These are phyloP conservation scores for Macrosteles quadrilineatus DNA, from an alignment of 1,140 invertebrate species.

Conservation along the genomic window DNA sequence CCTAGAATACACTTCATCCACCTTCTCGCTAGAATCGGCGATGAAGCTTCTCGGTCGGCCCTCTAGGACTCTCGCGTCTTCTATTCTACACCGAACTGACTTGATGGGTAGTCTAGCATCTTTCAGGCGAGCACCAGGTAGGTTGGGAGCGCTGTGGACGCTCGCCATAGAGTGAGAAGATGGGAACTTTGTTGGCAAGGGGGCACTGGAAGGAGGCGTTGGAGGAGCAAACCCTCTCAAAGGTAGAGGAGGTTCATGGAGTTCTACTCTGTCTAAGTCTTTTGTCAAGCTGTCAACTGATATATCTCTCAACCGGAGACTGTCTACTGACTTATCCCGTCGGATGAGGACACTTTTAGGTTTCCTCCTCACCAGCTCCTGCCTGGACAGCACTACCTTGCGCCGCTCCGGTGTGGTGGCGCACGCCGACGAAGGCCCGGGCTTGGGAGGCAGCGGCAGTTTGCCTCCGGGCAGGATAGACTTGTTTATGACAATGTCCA, in stretches of 20 bases:
- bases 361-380: conserved; percentile 26
- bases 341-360: neutral
- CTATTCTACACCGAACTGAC: conserved; percentile 52
- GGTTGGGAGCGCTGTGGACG: conserved; percentile 73
- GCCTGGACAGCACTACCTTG: conserved; percentile 4
- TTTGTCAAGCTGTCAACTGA: conserved; percentile 60
- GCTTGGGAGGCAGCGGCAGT: neutral
- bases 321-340: conserved; percentile 51
- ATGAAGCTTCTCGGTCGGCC: conserved; percentile 51
- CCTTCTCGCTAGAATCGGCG: neutral
- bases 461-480: conserved; percentile 30
- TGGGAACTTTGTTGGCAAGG: conserved; percentile 77
- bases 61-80: conserved; percentile 54
- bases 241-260: conserved; percentile 34
- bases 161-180: conserved; percentile 64
- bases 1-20: conserved; percentile 39
- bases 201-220: conserved; percentile 76
- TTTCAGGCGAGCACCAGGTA: conserved; percentile 62
- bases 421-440: neutral
- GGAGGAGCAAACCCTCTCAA: conserved; percentile 59
- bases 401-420: neutral
- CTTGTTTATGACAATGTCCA: conserved; percentile 35
- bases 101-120: conserved; percentile 58
- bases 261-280: conserved; percentile 53
- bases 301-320: conserved; percentile 48